A percentile compares a stretch with the other conserved stretches of the same genome.
Conservation (phyloP, 1,140 invertebrate genomes). For the Drosophila guanche region DNA sequence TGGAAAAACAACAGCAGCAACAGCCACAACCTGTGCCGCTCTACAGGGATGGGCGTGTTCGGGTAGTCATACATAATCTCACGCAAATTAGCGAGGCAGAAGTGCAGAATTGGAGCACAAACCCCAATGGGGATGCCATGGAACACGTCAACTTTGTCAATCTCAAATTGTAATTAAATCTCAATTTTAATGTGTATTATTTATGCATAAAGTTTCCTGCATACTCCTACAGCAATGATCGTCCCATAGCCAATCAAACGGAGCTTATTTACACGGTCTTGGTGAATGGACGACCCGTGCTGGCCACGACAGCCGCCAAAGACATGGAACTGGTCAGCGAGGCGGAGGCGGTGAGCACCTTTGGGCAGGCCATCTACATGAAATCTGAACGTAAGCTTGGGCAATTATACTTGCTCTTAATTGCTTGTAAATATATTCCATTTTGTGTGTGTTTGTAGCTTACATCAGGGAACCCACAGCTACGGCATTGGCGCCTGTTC, state of each 20-base stretch:
- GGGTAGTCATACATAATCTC: conserved; percentile 84
- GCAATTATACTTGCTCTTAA: too few relatives aligned
- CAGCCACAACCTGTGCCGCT: conserved; percentile 32
- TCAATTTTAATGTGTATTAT: conserved; percentile 20
- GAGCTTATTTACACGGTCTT: conserved; percentile 90
- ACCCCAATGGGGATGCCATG: conserved; percentile 27
- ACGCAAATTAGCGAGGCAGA: conserved; percentile 80
- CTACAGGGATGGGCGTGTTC: conserved; percentile 65
- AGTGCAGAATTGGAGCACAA: conserved; percentile 66
- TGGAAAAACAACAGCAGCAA: conserved; percentile 9
- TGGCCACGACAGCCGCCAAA: conserved; percentile 89
- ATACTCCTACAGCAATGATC: conserved; percentile 56
- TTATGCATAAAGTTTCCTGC: background rate
- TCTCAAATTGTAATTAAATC: conserved; percentile 72
- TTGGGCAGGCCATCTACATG: conserved; percentile 90
- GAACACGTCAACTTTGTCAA: conserved; percentile 71
- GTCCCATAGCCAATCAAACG: conserved; percentile 77
- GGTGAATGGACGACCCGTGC: conserved; percentile 89
- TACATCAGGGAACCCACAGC: conserved; percentile 87
- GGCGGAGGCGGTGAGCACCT: conserved; percentile 88
- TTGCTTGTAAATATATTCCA: too few relatives aligned
- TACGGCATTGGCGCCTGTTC: conserved; percentile 86
- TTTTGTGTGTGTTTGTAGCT: conserved; percentile 83
- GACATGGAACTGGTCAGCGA: conserved; percentile 91
- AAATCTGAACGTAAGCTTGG: conserved; percentile 91